phyloP scores from a whole-genome alignment of 2,888 invertebrate genomes.

The Erebia epiphron region DNA sequence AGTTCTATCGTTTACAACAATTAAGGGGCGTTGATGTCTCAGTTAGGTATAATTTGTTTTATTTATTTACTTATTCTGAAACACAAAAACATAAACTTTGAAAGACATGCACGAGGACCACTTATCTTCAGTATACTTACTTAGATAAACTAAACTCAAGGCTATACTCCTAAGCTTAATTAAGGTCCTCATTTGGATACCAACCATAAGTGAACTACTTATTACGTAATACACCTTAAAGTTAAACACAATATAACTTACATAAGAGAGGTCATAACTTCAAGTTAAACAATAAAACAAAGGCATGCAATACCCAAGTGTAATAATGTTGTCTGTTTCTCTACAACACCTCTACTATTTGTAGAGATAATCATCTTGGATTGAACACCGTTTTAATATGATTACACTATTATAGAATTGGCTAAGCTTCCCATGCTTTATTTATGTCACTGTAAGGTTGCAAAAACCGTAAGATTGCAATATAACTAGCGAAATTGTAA shows the following conservation, averaged over 20 bases:
- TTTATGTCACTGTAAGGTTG: too few species aligned
- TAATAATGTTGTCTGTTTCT: conserved; percentile 8
- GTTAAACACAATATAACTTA: conserved; percentile 12
- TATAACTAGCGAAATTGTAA: too few species aligned
- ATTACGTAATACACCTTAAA: background rate
- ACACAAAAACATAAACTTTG: too few species aligned
- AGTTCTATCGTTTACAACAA: too few species aligned
- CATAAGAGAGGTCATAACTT: background rate
- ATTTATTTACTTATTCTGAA: too few species aligned
- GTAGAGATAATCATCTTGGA: conserved; percentile 9
- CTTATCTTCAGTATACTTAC: too few species aligned
- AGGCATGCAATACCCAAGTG: conserved; percentile 14
- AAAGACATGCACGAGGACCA: too few species aligned
- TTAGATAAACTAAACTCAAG: too few species aligned
- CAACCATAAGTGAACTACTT: background rate
- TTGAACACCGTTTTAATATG: conserved; percentile 3
- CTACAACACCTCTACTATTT: conserved; percentile 6
- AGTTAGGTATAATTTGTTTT: too few species aligned
- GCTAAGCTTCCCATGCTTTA: background rate
- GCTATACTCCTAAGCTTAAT: too few species aligned
- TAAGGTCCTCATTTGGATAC: background rate
- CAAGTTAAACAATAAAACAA: conserved; percentile 13
- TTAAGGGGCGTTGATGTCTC: too few species aligned
- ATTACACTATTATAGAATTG: background rate
- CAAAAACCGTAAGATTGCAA: too few species aligned